A percentile compares a stretch with the other conserved stretches of the same genome.
Evolutionary conservation across 2,797 vertebrate genomes (phyloP).

Genomic region (Distichodus sexfasciatus): DNA sequence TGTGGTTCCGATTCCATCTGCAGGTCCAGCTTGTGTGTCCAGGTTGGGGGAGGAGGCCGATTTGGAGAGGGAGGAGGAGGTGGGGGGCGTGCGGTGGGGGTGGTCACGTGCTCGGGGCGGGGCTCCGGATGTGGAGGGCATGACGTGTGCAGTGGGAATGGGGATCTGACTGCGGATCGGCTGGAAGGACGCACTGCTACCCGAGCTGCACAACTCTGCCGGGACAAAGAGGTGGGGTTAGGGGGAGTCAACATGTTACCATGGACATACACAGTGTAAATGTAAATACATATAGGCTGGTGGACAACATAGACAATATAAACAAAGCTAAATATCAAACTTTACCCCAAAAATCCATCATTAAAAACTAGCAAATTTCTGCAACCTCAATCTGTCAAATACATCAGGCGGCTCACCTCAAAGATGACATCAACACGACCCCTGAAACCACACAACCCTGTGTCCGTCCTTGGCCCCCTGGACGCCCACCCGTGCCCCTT

Average conservation of each 20-base stretch:
- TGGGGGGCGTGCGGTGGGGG: conserved; percentile 65
- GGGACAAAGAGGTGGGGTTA: not conserved
- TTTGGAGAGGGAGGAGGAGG: conserved; percentile 70
- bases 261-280: no score
- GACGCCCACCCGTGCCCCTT: no score
- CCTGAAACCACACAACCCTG: no score
- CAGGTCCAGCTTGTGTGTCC: conserved; percentile 60
- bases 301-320: no score
- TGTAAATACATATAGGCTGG: no score
- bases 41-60: conserved; percentile 77
- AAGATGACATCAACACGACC: no score
- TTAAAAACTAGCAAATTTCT: no score
- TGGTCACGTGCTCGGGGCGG: conserved; percentile 68
- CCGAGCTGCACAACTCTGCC: conserved; percentile 84
- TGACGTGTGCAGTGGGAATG: conserved; percentile 97
- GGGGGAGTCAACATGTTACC: not conserved
- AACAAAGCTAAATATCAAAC: no score
- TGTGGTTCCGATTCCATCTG: conserved; percentile 53
- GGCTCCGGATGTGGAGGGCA: conserved; percentile 89
- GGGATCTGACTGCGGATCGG: conserved; percentile 91
- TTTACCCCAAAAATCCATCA: no score
- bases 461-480: no score
- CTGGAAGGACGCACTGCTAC: conserved; percentile 87
- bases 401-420: no score
- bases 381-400: no score